Evolutionary conservation across 2,113 vertebrate species (phyloP).

Genomic region (Cacatua alba): DNA sequence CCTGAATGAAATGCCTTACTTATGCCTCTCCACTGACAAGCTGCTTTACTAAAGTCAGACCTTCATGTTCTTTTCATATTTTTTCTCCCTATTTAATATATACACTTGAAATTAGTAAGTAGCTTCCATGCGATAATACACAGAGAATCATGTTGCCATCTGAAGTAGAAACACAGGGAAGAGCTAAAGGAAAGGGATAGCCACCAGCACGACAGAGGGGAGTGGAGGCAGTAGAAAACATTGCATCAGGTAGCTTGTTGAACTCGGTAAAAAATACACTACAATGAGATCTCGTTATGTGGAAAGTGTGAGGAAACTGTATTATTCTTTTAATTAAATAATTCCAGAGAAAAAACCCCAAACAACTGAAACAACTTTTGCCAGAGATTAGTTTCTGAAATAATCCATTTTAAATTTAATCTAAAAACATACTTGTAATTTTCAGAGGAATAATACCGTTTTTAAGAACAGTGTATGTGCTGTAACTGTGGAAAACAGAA

Average conservation of each 20-base stretch:
- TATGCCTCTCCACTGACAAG: not conserved
- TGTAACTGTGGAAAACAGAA: not conserved
- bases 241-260: not conserved
- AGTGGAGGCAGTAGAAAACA: not conserved
- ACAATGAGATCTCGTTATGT: not conserved
- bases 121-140: not conserved
- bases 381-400: not conserved
- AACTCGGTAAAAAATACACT: not conserved
- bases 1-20: not conserved
- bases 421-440: not conserved
- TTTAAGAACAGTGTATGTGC: not conserved
- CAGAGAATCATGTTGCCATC: not conserved
- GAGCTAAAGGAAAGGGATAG: not conserved
- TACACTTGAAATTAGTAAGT: not conserved
- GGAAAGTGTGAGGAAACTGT: not conserved
- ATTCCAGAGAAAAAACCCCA: not conserved
- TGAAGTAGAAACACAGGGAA: not conserved
- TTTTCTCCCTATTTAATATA: not conserved
- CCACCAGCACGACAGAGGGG: not conserved
- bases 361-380: not conserved
- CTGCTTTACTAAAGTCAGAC: not conserved
- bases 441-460: not conserved
- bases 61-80: not conserved
- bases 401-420: not conserved
- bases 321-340: not conserved